Evolutionary conservation across 2,888 invertebrate genomes (phyloP), one percentile per base, ranked within the genome.

Genomic region (Artemia sinica): DNA sequence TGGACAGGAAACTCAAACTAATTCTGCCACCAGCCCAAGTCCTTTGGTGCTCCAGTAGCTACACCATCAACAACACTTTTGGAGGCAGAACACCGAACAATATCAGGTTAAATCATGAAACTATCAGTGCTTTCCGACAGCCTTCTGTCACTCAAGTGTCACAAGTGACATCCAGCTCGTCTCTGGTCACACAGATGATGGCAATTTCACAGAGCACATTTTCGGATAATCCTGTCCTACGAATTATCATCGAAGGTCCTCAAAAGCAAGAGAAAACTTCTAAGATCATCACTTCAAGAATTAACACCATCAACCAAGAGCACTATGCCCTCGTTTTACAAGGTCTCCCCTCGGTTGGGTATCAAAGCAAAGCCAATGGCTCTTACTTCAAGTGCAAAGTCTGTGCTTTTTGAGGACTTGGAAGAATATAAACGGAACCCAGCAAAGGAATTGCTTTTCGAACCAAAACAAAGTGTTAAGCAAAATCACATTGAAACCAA

Each of bases 341-440:
- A 28, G 28, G 63, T 58, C 8, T 58, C 9, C 8, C 63, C 63
- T 58, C 9, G 63, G 8, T 28, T 58, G n/a, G 63, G 63, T 18
- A 18, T 28, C n/a, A 28, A n/a, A n/a, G 28, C 63, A 28, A 58
- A 58, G 63, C 63, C 63, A 8, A n/a, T 18, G 63, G 11, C 63
- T n/a, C 63, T 58, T 9, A 58, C 63, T 18, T 58, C 63, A 18
- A 58, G 10, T 28, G 63, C 18, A 28, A 58, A 11, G 28, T n/a
- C 18, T 58, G 63, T n/a, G 10, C 77, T 94, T 0, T 94, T 94
- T 77, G 92, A 91, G 75, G 92, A 91, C 0, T 78, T 91, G 1
- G 86, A 86, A 11, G 88, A 89, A 14, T 52, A 66, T 48, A 41
- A n/a, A 8, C 41, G 51, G 18, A 66, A 69, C 14, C 28, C 13